Evolutionary conservation across 2,797 vertebrate species (phyloP).

Genomic region (Chromis chromis): DNA sequence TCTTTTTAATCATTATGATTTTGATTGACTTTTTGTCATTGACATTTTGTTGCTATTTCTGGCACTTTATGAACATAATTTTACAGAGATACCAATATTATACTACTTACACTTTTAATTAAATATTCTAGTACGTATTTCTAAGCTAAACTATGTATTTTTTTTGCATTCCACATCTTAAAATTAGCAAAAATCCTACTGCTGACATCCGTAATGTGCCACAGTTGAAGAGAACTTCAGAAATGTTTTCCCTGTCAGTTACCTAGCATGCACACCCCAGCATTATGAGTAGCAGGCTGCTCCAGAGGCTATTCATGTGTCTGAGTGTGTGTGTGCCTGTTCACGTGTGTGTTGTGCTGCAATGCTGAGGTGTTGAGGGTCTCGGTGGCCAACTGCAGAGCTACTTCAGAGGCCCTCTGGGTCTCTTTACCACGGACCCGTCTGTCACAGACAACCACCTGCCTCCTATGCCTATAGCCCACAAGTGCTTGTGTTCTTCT

Average conservation of each 20-base stretch:
- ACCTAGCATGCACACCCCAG: constrained; percentile 12
- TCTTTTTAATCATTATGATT: too few relatives aligned
- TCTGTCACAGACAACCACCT: constrained; percentile 82
- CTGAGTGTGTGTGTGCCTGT: constrained; percentile 13
- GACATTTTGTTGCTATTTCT: too few relatives aligned
- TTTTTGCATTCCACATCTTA: not conserved
- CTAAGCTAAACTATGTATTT: too few relatives aligned
- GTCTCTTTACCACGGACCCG: constrained; percentile 77
- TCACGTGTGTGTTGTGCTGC: constrained; percentile 29
- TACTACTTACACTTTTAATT: not conserved
- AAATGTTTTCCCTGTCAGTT: constrained; percentile 28
- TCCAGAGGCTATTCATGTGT: constrained; percentile 23
- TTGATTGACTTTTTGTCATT: too few relatives aligned
- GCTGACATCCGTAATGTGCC: not conserved
- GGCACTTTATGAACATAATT: too few relatives aligned
- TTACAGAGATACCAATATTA: too few relatives aligned
- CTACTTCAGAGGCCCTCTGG: constrained; percentile 77
- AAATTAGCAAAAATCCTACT: constrained; percentile 8
- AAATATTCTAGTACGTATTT: not conserved
- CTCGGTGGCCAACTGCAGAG: constrained; percentile 64
- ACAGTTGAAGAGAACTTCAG: constrained; percentile 34
- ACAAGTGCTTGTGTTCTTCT: constrained; percentile 68
- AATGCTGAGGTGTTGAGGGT: constrained; percentile 56
- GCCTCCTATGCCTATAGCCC: constrained; percentile 71
- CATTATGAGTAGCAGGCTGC: constrained; percentile 31